Base-by-base conservation (phyloP, 1,140 invertebrate genomes). In the Scaptomyza graminum region DNA sequence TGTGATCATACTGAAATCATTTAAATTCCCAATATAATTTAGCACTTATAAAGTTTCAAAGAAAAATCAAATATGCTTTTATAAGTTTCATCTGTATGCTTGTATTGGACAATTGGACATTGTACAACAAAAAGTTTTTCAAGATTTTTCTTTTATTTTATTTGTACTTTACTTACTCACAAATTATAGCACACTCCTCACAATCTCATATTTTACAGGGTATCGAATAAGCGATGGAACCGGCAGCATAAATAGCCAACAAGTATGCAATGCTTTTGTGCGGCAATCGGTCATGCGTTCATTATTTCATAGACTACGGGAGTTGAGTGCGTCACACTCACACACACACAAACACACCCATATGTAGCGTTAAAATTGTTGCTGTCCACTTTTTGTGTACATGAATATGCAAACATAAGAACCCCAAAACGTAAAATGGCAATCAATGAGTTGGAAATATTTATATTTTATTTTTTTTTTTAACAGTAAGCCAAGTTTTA, bases 381-480 rank as follows among this genome's bases (percentile, higher is more conserved):
- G 49, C 52, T 66, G 25, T 63, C 59, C 52, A 54, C 46, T 70
- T 71, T 67, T 71, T 67, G 61, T 67, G 25, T 66, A 41, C 41
- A 56, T 31, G 60, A 79, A 82, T 77, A 87, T 83, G 79, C 84
- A 83, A 89, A 85, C 77, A 70, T 65, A 47, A 47, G 61, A 63
- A 52, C 63, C 67, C 59, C 47, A 31, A 76, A 61, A 70, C 31
- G 8, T 34, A 83, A 75, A 73, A 69, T 64, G 79, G 78, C 71
- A 90, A 90, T 90, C 89, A 90, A 90, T 90, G 89, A 83, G 70
- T 90, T 77, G 89, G 89, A 90, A 90, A 90, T 71, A 83, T 90
- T 80, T 81, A 70, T 54, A 57, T 84, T 73, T 63, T 1, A 6
- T 31, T 31, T 6, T 28, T 28, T 31, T 31, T 31, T 18, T 61